phyloP scores from a whole-genome alignment of 1,140 invertebrate species.

The Paraescarpia echinospica region DNA sequence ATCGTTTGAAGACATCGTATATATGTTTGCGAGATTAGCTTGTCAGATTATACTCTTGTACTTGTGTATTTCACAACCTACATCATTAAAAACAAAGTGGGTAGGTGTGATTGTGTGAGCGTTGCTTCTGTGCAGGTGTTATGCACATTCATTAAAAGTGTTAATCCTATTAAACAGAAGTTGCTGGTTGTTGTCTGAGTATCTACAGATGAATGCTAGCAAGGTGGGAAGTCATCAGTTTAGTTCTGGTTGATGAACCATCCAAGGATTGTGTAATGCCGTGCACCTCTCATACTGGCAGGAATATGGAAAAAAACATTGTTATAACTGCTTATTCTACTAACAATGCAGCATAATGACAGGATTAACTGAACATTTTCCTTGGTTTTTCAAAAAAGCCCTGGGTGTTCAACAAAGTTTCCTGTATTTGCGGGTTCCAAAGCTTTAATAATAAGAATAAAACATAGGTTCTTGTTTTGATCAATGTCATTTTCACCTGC shows the following conservation, averaged over 20 bases:
- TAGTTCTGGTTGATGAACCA: neutral
- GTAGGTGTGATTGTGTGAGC: neutral
- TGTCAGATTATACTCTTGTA: neutral
- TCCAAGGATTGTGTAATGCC: neutral
- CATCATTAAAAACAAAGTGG: neutral
- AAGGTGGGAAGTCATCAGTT: neutral
- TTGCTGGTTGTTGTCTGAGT: neutral
- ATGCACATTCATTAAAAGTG: too few relatives aligned
- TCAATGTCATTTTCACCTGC: neutral
- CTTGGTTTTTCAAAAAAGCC: neutral
- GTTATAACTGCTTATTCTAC: neutral
- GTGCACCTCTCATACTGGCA: neutral
- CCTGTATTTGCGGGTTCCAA: neutral
- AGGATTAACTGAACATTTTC: neutral
- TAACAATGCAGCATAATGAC: neutral
- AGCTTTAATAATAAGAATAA: neutral
- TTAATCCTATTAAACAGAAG: neutral
- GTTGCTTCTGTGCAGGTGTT: neutral
- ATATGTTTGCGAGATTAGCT: neutral
- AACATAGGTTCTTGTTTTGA: neutral
- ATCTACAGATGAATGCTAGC: neutral
- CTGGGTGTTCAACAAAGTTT: neutral
- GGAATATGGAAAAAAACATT: neutral
- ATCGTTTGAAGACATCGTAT: neutral
- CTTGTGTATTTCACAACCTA: neutral